Evolutionary conservation across 2,797 vertebrate species (phyloP), one percentile per base, ranked within the genome.

Genomic region (Silurus aristotelis): DNA sequence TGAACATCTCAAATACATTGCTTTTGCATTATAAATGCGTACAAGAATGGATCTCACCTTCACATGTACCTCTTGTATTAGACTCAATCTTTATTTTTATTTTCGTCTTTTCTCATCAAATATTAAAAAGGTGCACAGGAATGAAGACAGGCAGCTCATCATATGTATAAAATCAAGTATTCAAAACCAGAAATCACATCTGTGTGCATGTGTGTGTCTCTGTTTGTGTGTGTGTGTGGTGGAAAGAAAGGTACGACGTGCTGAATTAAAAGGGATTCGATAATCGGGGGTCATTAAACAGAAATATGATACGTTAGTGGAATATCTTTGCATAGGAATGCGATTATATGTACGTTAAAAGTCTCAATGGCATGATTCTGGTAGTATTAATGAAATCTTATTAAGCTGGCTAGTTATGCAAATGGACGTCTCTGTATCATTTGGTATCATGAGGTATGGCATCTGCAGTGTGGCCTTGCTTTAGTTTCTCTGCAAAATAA

Each of bases 331-430:
- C 58, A 85, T 43, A 38, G 43, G 67, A 71, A 71, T 82, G 52
- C 67, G 43, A 43, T 82, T 71, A 25, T 60, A 58, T 58, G n/a
- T 67, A 71, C 5, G 27, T 60, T 71, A 58, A 71, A 58, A 60
- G 9, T 71, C 52, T 71, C 58, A 19, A 70, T 43, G 27, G 31
- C 8, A 60, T 38, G 84, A 82, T 84, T 87, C 56, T 70, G 31
- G 46, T 27, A 61, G 73, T 83, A 80, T 80, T 84, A 71, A 64
- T 86, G 85, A 80, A 88, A 86, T 77, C 84, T 68, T 82, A 89
- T 77, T 84, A 87, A 88, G 85, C 48, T 79, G 46, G 56, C 86
- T 83, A 84, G 89, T 83, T 89, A 87, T 87, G 88, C 85, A 88
- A 87, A 87, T 89, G 78, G 78, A 82, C 55, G 55, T 60, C 48